These are phyloP conservation scores for Chaunax sp. DNA, from an alignment of 2,797 vertebrate genomes.

Conservation along the genomic window DNA sequence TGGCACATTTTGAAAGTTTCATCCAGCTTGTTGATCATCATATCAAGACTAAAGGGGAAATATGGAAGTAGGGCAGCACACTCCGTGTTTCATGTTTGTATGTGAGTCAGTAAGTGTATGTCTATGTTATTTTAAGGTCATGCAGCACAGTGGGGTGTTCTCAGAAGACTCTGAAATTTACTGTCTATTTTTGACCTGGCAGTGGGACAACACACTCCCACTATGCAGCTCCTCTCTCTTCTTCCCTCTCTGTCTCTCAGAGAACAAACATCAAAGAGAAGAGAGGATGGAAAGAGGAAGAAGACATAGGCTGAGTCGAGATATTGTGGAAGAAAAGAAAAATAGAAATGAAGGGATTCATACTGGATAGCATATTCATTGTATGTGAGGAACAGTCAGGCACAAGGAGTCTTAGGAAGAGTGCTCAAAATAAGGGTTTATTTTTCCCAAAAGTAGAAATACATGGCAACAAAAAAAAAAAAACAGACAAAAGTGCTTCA, in stretches of 20 bases:
- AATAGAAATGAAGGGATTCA: conserved; percentile 11
- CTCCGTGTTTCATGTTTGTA: conserved; percentile 61
- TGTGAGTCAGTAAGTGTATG: conserved; percentile 50
- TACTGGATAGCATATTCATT: conserved; percentile 2
- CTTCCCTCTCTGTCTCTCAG: conserved; percentile 3
- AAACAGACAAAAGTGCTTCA: too few relatives aligned
- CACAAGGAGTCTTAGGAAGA: too few relatives aligned
- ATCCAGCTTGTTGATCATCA: conserved; percentile 39
- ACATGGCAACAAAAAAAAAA: too few relatives aligned
- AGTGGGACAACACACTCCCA: conserved; percentile 76
- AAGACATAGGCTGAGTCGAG: conserved; percentile 19
- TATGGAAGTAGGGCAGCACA: conserved; percentile 59
- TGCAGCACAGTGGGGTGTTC: conserved; percentile 73
- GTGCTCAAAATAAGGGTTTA: too few relatives aligned
- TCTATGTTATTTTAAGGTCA: conserved; percentile 80
- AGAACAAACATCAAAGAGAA: conserved; percentile 39
- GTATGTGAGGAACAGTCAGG: neutral
- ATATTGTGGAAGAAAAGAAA: conserved; percentile 18
- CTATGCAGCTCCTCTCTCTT: conserved; percentile 51
- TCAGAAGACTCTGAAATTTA: conserved; percentile 79
- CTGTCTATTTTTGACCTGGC: conserved; percentile 80
- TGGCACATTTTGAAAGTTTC: conserved; percentile 46
- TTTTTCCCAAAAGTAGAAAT: too few relatives aligned
- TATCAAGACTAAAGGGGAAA: conserved; percentile 59
- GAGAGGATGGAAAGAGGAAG: conserved; percentile 35